A percentile compares a stretch with the other conserved stretches of the same genome.
phyloP scores from a whole-genome alignment of 2,888 invertebrate species.

The Athalia circularis region DNA sequence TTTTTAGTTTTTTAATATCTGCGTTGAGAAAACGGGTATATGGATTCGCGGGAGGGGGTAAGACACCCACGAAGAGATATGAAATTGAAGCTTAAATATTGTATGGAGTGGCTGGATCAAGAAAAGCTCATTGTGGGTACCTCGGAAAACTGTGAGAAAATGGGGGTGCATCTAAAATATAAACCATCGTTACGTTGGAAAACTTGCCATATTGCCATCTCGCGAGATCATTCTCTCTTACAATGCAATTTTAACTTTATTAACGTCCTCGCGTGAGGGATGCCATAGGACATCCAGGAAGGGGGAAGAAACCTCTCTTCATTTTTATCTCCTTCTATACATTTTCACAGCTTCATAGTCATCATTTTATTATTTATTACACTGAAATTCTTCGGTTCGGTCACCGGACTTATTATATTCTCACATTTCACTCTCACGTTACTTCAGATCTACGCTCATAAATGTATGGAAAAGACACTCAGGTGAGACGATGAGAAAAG shows the following conservation, averaged over 20 bases:
- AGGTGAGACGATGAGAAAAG: background rate
- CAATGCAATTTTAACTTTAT: conserved; percentile 70
- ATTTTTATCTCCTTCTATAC: background rate
- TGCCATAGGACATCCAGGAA: conserved; percentile 12
- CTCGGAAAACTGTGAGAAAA: conserved; percentile 51
- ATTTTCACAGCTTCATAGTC: too few species aligned
- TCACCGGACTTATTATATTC: background rate
- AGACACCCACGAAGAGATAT: conserved; percentile 64
- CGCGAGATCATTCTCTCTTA: conserved; percentile 65
- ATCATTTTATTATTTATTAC: too few species aligned
- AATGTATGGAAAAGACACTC: background rate
- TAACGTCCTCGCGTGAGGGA: conserved; percentile 57
- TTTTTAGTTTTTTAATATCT: conserved; percentile 64
- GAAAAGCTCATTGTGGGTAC: conserved; percentile 41
- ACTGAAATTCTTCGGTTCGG: too few species aligned
- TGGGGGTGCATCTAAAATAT: conserved; percentile 63
- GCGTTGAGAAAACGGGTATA: conserved; percentile 45
- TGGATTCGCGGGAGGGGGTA: conserved; percentile 44
- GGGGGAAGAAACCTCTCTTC: background rate
- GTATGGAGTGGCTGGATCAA: conserved; percentile 67
- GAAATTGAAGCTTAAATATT: conserved; percentile 74
- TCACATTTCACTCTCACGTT: too few species aligned
- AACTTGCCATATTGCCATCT: conserved; percentile 57
- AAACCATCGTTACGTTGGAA: conserved; percentile 69
- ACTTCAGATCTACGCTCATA: too few species aligned